Evolutionary conservation across 1,140 invertebrate species (phyloP).

Genomic region (Colletes gigas): DNA sequence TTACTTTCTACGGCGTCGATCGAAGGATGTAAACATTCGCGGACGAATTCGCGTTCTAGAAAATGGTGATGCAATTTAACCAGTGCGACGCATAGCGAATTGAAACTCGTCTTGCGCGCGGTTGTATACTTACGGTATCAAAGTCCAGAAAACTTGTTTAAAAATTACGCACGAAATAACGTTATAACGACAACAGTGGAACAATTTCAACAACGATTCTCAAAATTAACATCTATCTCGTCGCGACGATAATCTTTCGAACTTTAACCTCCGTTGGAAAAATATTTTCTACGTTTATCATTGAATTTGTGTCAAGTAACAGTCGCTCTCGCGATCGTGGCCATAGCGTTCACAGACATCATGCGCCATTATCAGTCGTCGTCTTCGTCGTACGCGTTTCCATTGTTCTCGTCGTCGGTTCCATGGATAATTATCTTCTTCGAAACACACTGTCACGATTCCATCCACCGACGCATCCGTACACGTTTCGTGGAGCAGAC

Average conservation of each 20-base stretch:
- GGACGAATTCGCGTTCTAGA: not conserved
- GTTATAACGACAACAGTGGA: conserved; percentile 22
- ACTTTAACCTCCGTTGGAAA: not conserved
- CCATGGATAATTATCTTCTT: not conserved
- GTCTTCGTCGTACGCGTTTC: not conserved
- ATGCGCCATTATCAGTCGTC: too few relatives aligned
- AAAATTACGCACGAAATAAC: conserved; percentile 22
- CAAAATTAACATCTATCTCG: not conserved
- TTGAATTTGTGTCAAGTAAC: conserved; percentile 9
- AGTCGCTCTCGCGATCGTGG: not conserved
- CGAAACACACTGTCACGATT: not conserved
- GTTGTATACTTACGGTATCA: not conserved
- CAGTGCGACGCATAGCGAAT: not conserved
- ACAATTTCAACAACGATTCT: conserved; percentile 30
- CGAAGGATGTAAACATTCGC: not conserved
- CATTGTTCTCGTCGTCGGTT: not conserved
- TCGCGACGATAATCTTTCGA: not conserved
- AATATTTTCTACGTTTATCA: not conserved
- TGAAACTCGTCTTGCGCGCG: not conserved
- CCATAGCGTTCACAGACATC: not conserved
- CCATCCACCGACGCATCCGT: too few relatives aligned
- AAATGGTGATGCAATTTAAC: not conserved
- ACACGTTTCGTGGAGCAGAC: not conserved
- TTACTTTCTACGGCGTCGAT: not conserved
- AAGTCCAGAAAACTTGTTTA: not conserved